Conservation (phyloP, 2,888 invertebrate genomes). For the Carcina quercana region DNA sequence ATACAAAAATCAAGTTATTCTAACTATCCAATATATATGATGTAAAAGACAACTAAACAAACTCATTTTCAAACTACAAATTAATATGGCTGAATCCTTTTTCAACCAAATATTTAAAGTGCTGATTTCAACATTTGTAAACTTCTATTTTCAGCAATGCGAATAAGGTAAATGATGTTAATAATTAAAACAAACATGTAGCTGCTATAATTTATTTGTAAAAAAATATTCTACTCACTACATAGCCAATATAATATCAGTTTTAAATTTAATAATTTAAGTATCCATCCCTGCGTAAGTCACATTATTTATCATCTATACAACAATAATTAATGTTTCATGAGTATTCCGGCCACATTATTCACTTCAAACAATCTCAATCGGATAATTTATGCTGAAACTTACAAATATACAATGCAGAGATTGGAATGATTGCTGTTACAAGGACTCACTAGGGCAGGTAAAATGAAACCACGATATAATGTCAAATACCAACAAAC, state of each 20-base stretch:
- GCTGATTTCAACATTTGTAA: no score
- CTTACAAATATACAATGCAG: conserved; percentile 28
- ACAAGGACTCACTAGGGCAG: no score
- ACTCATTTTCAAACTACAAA: no score
- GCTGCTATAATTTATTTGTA: conserved; percentile 80
- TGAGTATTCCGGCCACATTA: conserved; percentile 67
- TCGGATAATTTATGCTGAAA: conserved; percentile 72
- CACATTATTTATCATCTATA: conserved; percentile 74
- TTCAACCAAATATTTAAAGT: no score
- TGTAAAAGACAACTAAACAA: no score
- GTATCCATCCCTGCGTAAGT: conserved; percentile 76
- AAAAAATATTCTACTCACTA: conserved; percentile 82
- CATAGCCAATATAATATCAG: conserved; percentile 79
- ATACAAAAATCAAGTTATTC: no score
- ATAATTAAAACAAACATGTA: conserved; percentile 23
- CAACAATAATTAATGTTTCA: conserved; percentile 70
- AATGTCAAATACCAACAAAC: no score
- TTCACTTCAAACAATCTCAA: conserved; percentile 45
- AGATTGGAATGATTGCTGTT: background rate
- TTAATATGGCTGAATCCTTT: no score
- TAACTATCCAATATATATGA: no score
- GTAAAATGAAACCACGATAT: no score
- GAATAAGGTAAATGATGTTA: no score
- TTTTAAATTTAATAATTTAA: conserved; percentile 76
- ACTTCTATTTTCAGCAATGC: no score